These are phyloP conservation scores for Drosophila mulleri DNA, from an alignment of 2,888 invertebrate species.

Conservation along the genomic window DNA sequence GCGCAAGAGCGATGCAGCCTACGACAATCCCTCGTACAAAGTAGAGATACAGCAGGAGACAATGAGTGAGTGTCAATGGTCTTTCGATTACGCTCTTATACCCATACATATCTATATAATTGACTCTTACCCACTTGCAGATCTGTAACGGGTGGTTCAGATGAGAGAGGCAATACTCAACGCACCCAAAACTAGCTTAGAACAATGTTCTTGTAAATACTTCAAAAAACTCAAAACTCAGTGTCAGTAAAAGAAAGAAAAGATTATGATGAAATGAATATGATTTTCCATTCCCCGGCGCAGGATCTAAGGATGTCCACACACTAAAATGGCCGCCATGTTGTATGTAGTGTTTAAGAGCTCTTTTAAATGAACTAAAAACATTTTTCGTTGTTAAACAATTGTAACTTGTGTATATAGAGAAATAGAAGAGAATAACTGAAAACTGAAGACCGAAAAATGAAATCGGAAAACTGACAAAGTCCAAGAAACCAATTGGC, in stretches of 20 bases:
- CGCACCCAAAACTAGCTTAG: slow-evolving; percentile 55
- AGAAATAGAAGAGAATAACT: slow-evolving; percentile 57
- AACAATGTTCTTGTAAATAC: slow-evolving; percentile 69
- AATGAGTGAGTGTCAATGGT: slow-evolving; percentile 88
- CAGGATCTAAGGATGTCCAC: slow-evolving; percentile 44
- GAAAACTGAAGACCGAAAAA: slow-evolving; percentile 33
- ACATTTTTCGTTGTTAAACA: slow-evolving; percentile 62
- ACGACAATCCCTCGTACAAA: slow-evolving; percentile 97
- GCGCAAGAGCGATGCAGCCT: slow-evolving; percentile 93
- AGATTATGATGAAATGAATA: slow-evolving; percentile 35
- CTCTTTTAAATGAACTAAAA: slow-evolving; percentile 44
- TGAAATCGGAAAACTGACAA: slow-evolving; percentile 36
- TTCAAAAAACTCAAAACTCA: slow-evolving; percentile 67
- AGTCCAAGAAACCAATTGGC: slow-evolving; percentile 39
- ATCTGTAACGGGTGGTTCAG: slow-evolving; percentile 65
- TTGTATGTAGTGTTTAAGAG: slow-evolving; percentile 73
- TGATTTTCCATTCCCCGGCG: slow-evolving; percentile 55
- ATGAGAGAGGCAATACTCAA: slow-evolving; percentile 42
- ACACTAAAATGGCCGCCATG: slow-evolving; percentile 63
- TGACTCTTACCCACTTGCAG: slow-evolving; percentile 33
- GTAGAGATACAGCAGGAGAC: slow-evolving; percentile 96
- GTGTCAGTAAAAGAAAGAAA: slow-evolving; percentile 62
- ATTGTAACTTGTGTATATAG: slow-evolving; percentile 70
- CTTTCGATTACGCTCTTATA: not conserved
- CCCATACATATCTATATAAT: not conserved